phyloP scores from a whole-genome alignment of 2,888 invertebrate species.

The Blera fallax region DNA sequence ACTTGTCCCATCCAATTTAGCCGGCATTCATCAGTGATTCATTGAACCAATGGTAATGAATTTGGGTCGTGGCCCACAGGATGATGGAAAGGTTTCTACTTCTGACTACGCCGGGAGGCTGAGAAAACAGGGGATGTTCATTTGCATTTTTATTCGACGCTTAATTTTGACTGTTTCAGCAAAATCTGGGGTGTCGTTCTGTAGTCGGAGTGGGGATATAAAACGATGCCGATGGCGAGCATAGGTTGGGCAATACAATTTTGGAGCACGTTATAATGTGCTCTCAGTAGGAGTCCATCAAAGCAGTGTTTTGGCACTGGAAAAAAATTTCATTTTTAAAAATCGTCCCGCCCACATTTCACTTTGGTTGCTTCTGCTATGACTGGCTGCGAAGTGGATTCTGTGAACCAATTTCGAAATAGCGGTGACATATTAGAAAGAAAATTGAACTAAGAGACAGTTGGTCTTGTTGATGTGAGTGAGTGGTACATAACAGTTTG shows the following conservation, averaged over 20 bases:
- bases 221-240: background rate
- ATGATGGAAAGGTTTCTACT: slow-evolving; percentile 4
- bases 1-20: background rate
- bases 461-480: background rate
- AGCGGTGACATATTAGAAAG: background rate
- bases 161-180: background rate
- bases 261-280: background rate
- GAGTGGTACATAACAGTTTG: background rate
- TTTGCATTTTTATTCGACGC: slow-evolving; percentile 26
- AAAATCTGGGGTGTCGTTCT: background rate
- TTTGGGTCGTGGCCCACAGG: slow-evolving; percentile 3
- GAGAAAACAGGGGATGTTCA: background rate
- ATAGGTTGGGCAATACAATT: background rate
- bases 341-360: background rate
- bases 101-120: background rate
- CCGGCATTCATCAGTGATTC: slow-evolving; percentile 22
- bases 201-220: background rate
- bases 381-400: background rate
- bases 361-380: background rate
- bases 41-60: slow-evolving; percentile 20
- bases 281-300: background rate
- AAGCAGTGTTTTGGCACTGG: background rate
- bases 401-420: background rate
- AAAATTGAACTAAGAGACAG: background rate
- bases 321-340: background rate